Conservation (phyloP, 2,113 vertebrate genomes). For the Hystrix brachyura region DNA sequence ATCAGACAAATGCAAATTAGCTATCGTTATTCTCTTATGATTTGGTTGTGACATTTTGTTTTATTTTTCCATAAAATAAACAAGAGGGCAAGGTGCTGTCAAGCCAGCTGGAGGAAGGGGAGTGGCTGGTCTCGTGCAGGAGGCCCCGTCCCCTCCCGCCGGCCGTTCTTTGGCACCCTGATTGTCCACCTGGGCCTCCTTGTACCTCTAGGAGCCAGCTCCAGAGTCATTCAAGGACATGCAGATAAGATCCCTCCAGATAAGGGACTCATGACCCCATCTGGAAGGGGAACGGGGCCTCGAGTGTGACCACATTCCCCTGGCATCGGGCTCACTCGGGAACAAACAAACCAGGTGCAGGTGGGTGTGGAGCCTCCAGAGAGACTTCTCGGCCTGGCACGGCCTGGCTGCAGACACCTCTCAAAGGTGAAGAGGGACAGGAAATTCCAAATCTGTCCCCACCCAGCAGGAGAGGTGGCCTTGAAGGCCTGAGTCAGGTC, state of each 20-base stretch:
- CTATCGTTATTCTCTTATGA: neutral
- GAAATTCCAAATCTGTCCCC: slow-evolving; percentile 35
- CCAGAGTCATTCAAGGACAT: neutral
- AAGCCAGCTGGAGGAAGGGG: neutral
- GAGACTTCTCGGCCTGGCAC: slow-evolving; percentile 70
- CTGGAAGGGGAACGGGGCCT: neutral
- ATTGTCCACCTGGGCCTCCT: slow-evolving; percentile 64
- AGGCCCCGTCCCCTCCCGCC: neutral
- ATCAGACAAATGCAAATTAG: neutral
- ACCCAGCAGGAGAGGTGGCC: neutral
- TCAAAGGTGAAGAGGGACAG: neutral
- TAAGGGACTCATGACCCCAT: slow-evolving; percentile 68
- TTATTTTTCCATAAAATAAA: neutral
- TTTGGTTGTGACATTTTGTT: neutral
- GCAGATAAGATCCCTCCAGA: slow-evolving; percentile 73
- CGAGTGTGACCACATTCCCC: neutral
- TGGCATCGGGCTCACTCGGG: neutral
- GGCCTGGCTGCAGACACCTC: neutral
- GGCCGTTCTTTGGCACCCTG: neutral
- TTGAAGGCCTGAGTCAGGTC: neutral
- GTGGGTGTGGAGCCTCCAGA: neutral
- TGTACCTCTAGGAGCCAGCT: slow-evolving; percentile 64
- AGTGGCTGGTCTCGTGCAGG: neutral
- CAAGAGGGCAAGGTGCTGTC: rapidly evolving
- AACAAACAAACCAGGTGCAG: slow-evolving; percentile 62